These are phyloP conservation scores for Campodea augens DNA, from an alignment of 1,140 invertebrate genomes.

Conservation along the genomic window DNA sequence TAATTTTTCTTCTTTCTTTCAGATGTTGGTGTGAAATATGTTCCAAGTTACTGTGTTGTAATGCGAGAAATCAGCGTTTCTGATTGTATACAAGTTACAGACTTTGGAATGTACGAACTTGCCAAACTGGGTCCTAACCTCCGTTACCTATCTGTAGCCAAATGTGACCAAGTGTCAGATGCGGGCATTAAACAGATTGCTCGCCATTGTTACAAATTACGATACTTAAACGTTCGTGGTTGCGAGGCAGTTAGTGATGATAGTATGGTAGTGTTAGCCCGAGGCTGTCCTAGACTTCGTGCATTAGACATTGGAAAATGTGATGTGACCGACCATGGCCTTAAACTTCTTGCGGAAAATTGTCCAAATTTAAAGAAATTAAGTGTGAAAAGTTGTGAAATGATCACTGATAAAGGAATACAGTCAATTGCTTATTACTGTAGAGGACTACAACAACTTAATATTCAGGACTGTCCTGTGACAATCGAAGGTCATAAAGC, in stretches of 20 bases:
- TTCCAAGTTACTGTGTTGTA: conserved; percentile 65
- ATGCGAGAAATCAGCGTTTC: conserved; percentile 73
- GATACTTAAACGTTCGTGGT: conserved; percentile 75
- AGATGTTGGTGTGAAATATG: conserved; percentile 53
- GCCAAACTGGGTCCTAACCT: conserved; percentile 66
- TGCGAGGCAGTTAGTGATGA: conserved; percentile 83
- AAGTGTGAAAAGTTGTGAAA: conserved; percentile 70
- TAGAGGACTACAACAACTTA: conserved; percentile 64
- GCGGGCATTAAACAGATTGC: conserved; percentile 72
- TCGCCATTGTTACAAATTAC: conserved; percentile 64
- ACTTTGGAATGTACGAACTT: conserved; percentile 75
- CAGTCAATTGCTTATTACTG: conserved; percentile 72
- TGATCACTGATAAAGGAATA: conserved; percentile 67
- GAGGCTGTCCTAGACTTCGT: conserved; percentile 58
- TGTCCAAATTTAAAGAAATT: conserved; percentile 80
- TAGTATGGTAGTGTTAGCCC: conserved; percentile 58
- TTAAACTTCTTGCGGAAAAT: conserved; percentile 62
- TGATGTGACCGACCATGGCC: conserved; percentile 70
- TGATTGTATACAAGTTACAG: conserved; percentile 71
- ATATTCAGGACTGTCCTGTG: conserved; percentile 78
- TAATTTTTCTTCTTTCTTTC: conserved; percentile 22
- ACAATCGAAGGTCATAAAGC: conserved; percentile 69
- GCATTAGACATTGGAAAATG: conserved; percentile 81
- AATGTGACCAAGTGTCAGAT: conserved; percentile 67
- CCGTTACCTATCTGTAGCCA: conserved; percentile 71